Evolutionary conservation across 2,113 vertebrate genomes (phyloP), one percentile per base, ranked within the genome.

Genomic region (Chionodraco myersi): DNA sequence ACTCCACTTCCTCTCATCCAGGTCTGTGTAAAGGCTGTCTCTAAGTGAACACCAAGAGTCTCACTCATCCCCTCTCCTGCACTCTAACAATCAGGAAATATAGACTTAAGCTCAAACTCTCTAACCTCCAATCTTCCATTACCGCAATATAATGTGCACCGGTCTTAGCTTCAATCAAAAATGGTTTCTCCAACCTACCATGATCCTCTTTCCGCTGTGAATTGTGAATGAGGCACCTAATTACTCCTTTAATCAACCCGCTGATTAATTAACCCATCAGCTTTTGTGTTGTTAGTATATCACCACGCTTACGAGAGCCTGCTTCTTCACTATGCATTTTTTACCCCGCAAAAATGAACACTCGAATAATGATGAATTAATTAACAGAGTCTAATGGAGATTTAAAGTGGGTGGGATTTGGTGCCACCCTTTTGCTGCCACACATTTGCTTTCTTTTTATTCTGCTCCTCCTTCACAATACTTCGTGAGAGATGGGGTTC

Each of bases 301-400:
- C 89, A 82, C 84, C 56, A 7, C 51, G 67, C 91, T 90, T 87
- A 79, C 88, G 90, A 61, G 83, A 85, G 79, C 77, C 87, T 85
- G 77, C 82, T 62, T 67, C 86, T 84, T 84, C 88, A 85, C 15
- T 88, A 76, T 90, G 88, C 86, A 75, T 84, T 87, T 86, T 87
- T 85, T 86, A 69, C 71, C 5, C 68, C 16, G 68, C 68, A 44
- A 77, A 91, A 91, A 93, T 91, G 80, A 84, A 76, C 88, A 88
- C 91, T 90, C 88, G 85, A 92, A 91, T 91, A 92, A 92, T 92
- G 90, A 93, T 89, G 88, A 92, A 93, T 93, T 93, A 91, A 93
- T 94, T 91, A 92, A 89, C 88, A 86, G 82, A 88, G 77, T 90
- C 83, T 87, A 89, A 89, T 89, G 87, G 88, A 91, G 93, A 85